Base-by-base conservation (phyloP, 1,140 invertebrate species). In the Drosophila nasuta region DNA sequence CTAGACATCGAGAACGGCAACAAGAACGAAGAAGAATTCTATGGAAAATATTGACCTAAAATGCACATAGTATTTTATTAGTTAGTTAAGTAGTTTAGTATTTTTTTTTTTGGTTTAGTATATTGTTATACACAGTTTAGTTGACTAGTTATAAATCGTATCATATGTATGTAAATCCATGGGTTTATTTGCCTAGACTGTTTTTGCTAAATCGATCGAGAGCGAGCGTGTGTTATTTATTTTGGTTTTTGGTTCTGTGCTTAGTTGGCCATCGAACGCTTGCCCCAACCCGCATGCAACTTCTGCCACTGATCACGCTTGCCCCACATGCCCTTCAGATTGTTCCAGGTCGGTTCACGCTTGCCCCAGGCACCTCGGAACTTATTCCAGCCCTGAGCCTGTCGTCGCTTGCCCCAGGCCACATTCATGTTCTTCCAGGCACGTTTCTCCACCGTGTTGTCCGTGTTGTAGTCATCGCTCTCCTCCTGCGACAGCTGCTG, bases 281-380 rank as follows among this genome's bases (percentile, higher is more conserved):
- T 92, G 56, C 91, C 91, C 91, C 91, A 92, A 6, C 91, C 89
- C 7, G 78, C 90, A 41, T 90, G 82, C 45, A 92, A 59, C 75
- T 91, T 92, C 13, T 81, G 81, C 91, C 91, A 91, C 30, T 91
- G 82, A 75, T 92, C 87, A 48, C 94, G 93, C 91, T 96, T 96
- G 81, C 95, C 95, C 95, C 95, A 96, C 90, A 96, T 94, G 41
- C 95, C 95, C 91, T 95, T 95, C 70, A 96, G 93, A 89, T 96
- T 96, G 90, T 95, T 95, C 95, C 95, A 96, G 82, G 94, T 95
- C 3, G 95, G 95, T 79, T 95, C 95, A 43, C 95, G 93, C 91
- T 96, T 96, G 81, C 95, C 95, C 95, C 95, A 95, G 79, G 94
- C 92, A 52, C 94, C 94, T 92, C 79, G 52, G 82, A 95, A 95